phyloP scores from a whole-genome alignment of 1,140 invertebrate genomes.

The Holcopasites calliopsidis region DNA sequence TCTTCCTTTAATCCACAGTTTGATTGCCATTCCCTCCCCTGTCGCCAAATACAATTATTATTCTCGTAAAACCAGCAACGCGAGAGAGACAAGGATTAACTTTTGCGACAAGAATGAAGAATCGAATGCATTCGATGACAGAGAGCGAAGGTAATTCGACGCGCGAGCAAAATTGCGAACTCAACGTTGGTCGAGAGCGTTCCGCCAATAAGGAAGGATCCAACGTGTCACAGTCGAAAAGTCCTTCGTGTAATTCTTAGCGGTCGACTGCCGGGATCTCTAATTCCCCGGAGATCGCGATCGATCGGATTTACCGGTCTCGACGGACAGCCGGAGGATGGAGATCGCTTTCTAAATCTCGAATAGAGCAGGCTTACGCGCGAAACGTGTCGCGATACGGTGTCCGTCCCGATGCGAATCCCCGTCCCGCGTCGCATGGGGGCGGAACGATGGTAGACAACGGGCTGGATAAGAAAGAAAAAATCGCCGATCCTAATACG shows the following conservation, averaged over 20 bases:
- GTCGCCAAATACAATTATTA: too few relatives aligned
- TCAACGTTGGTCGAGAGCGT: too few relatives aligned
- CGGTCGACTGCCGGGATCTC: not conserved
- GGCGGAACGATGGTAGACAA: not conserved
- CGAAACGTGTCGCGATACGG: not conserved
- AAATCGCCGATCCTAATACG: constrained; percentile 41
- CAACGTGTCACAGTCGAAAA: not conserved
- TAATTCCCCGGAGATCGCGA: constrained; percentile 22
- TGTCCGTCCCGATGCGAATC: not conserved
- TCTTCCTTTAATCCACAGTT: too few relatives aligned
- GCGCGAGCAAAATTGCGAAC: too few relatives aligned
- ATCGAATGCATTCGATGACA: too few relatives aligned
- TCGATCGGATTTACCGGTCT: constrained; percentile 37
- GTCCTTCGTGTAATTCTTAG: not conserved
- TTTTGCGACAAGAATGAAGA: too few relatives aligned
- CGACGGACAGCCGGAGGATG: not conserved
- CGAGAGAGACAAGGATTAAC: too few relatives aligned
- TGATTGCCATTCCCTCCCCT: too few relatives aligned
- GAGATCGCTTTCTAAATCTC: constrained; percentile 39
- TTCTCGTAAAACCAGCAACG: too few relatives aligned
- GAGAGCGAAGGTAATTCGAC: too few relatives aligned
- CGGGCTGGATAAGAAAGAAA: not conserved
- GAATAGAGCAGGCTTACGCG: constrained; percentile 8
- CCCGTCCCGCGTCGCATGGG: not conserved
- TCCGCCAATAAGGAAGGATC: not conserved